Evolutionary conservation across 2,888 invertebrate species (phyloP), one percentile per base, ranked within the genome.

Genomic region (Chalcosyrphus nemorum): DNA sequence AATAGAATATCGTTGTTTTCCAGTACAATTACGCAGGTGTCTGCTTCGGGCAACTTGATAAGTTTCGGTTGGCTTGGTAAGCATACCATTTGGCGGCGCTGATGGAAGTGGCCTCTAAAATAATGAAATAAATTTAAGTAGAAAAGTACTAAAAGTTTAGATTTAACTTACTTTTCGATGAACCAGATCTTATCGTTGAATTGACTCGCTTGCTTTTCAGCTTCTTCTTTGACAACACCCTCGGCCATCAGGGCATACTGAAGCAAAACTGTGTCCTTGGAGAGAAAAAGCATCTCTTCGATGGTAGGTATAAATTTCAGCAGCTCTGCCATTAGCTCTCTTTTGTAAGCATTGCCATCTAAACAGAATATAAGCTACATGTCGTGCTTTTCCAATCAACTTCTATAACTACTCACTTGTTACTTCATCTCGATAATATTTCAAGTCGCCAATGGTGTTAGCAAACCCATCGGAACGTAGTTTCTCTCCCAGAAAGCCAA

Each of bases 401-500:
- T n/a, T n/a, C n/a, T n/a, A n/a, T n/a, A n/a, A n/a, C 1, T 27
- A 74, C 65, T 87, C 86, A 89, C 89, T 80, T 13, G 87, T 86
- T 29, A 91, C 91, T 63, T 89, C 86, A 0, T 84, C 32, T 41
- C 81, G 85, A 81, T 88, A 91, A 35, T 87, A 86, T 56, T 89
- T 89, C 2, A 92, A 82, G 78, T 89, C 88, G 7, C 89, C 89
- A 52, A 92, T 86, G 0, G 91, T 92, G 52, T 90, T 89, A 4
- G 90, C 78, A 41, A 92, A 88, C 52, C 87, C 90, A 78, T 86
- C 88, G 27, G 61, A 74, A 24, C 92, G 89, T 52, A 92, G 87
- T 81, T 91, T 92, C 72, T 91, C 88, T 11, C 90, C 92, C n/a
- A 92, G 86, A 85, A 91, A 92, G 11, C 90, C 91, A 87, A 91